phyloP scores from a whole-genome alignment of 2,888 invertebrate genomes.

The Chymomyza caudatula region DNA sequence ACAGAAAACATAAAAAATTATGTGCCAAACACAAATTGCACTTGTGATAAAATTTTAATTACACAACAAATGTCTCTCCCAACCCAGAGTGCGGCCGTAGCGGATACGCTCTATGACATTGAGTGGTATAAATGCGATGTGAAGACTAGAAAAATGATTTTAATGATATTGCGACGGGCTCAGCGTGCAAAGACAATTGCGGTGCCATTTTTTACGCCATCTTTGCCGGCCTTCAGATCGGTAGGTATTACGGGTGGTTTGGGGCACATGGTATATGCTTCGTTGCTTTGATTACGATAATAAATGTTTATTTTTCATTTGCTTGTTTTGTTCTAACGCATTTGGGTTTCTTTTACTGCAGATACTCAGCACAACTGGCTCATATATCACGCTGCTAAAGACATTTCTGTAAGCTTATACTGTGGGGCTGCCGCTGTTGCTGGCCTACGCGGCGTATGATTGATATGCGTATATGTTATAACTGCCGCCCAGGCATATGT shows the following conservation, averaged over 20 bases:
- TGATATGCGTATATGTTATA: constrained; percentile 39
- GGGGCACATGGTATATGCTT: neutral
- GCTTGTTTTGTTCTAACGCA: neutral
- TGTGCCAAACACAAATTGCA: constrained; percentile 57
- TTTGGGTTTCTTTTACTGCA: constrained; percentile 26
- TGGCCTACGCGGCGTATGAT: constrained; percentile 51
- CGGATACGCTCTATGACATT: constrained; percentile 69
- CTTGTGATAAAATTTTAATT: constrained; percentile 68
- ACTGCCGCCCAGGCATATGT: neutral
- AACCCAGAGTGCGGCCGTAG: constrained; percentile 70
- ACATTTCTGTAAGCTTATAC: constrained; percentile 59
- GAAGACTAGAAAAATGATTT: constrained; percentile 74
- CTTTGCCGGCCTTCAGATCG: constrained; percentile 71
- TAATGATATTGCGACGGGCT: constrained; percentile 75
- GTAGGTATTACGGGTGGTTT: constrained; percentile 46
- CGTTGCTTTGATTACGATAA: constrained; percentile 32
- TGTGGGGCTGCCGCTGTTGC: neutral
- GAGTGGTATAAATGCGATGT: constrained; percentile 77
- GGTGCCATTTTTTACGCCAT: constrained; percentile 76
- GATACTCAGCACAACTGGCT: constrained; percentile 75
- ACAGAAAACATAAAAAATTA: constrained; percentile 44
- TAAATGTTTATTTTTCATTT: constrained; percentile 35
- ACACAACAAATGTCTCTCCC: constrained; percentile 52
- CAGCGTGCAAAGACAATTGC: constrained; percentile 70
- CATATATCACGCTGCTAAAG: constrained; percentile 72